Base-by-base conservation (phyloP, 2,888 invertebrate species). In the Nudaria mundana region DNA sequence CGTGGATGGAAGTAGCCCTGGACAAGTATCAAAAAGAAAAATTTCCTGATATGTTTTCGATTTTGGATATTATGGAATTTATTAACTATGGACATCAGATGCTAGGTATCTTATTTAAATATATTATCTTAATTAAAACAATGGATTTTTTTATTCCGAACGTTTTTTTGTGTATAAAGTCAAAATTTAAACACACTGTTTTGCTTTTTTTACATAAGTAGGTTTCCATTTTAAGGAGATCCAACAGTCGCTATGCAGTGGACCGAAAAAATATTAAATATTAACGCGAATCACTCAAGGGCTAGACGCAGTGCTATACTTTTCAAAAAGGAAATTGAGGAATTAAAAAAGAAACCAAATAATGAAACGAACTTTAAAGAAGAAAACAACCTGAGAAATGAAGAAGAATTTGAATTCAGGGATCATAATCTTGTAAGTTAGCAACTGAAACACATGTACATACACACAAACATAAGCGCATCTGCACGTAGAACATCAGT, bases 1-100 rank as follows among this genome's bases (percentile, higher is more conserved):
- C 95, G 30, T 99, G 99, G 99, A 98, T 99, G 98, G 92, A 92
- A 53, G 97, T 98, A 80, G 96, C 99, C 0, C 91, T 97, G 67
- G 86, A 91, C 26, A 92, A 95, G 49, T 90, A 93, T 51, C 91
- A 92, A 33, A 91, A 91, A 50, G 59, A 66, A 63, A 89, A 91
- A 10, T 60, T 66, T 2, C 26, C 45, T 0, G 70, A 93, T 11
- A 91, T 93, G 13, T 92, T 93, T 37, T 91, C 91, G 10, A 92
- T 94, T 57, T 92, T 92, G 33, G 96, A 97, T 66, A 94, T 99
- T 54, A 85, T 99, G 40, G 99, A 99, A 77, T 98, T 99, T 80
- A 91, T 99, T 48, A 96, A 98, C 14, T 99, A 97, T 87, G 94
- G 97, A 8, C 93, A 96, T 48, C 99, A 97, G 79, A 94, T 96